Conservation (phyloP, 1,140 invertebrate genomes). For the Diuraphis noxia region DNA sequence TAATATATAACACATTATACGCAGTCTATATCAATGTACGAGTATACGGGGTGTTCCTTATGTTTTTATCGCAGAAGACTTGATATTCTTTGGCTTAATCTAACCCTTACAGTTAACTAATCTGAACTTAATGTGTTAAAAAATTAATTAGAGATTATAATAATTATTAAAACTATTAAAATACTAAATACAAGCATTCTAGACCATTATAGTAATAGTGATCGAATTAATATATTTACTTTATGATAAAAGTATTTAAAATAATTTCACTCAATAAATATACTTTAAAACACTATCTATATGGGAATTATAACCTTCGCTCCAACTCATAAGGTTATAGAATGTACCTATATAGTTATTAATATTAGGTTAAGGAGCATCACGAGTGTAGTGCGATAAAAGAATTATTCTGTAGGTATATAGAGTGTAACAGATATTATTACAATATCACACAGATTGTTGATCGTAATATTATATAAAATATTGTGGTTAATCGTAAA, state of each 20-base stretch:
- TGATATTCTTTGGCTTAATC: background rate
- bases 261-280: background rate
- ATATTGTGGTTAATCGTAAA: slow-evolving; percentile 16
- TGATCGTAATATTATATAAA: slow-evolving; percentile 3
- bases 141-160: background rate
- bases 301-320: background rate
- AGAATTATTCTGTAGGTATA: background rate
- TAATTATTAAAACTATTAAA: background rate
- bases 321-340: background rate
- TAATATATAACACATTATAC: background rate
- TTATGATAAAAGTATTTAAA: background rate
- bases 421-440: background rate
- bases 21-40: background rate
- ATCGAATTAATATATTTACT: background rate
- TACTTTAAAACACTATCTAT: background rate
- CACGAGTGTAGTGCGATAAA: background rate
- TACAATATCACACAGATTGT: background rate
- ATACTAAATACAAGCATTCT: background rate
- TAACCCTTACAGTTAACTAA: background rate
- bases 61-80: background rate
- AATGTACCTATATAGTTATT: too few relatives aligned
- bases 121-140: background rate
- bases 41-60: background rate
- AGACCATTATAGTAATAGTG: background rate
- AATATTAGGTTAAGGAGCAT: background rate